phyloP scores from a whole-genome alignment of 1,140 invertebrate genomes.

The honey bee (Apis mellifera) region Amel_HAv3.1 CM009943.2:10086501-10087000 shows the following conservation, averaged over 20 bases:
- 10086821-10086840: not conserved
- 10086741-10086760: conserved; percentile 36
- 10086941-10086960: not conserved
- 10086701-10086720: conserved; percentile 28
- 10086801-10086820: conserved; percentile 24
- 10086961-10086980: not conserved
- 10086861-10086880: not conserved
- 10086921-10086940: not conserved
- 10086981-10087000: not conserved
- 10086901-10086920: not conserved
- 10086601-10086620: not conserved
- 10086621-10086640: not conserved
- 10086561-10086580: not conserved
- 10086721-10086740: conserved; percentile 19
- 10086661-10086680: conserved; percentile 11
- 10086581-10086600: not conserved
- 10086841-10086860: conserved; percentile 5
- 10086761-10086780: conserved; percentile 26
- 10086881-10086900: not conserved
- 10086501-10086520: not conserved
- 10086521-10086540: conserved; percentile 2
- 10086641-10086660: not conserved
- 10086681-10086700: conserved; percentile 29
- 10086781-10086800: conserved; percentile 20
- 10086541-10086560: too few relatives aligned